phyloP scores from a whole-genome alignment of 1,140 invertebrate species.

The Mya arenaria region DNA sequence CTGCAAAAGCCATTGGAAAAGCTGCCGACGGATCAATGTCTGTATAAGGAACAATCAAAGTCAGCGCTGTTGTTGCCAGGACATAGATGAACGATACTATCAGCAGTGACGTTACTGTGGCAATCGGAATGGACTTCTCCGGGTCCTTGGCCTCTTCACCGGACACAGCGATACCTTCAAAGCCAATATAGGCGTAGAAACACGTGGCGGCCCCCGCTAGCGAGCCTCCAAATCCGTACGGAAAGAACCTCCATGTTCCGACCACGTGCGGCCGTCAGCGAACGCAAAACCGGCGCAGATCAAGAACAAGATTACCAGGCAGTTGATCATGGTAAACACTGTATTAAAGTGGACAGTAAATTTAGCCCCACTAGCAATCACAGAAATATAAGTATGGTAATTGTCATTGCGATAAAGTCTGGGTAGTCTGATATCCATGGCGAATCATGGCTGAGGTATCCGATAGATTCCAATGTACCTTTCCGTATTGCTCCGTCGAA shows the following conservation, averaged over 20 bases:
- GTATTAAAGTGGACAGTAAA: constrained; percentile 82
- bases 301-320: constrained; percentile 76
- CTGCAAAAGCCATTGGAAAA: constrained; percentile 94
- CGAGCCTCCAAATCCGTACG: constrained; percentile 85
- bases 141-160: constrained; percentile 97
- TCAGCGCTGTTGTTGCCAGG: constrained; percentile 91
- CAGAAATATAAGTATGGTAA: constrained; percentile 74
- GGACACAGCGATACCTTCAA: constrained; percentile 97
- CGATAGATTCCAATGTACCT: constrained; percentile 87
- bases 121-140: constrained; percentile 95
- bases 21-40: constrained; percentile 92
- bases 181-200: constrained; percentile 98
- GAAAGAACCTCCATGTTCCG: constrained; percentile 88
- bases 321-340: constrained; percentile 79
- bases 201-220: constrained; percentile 89
- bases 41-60: constrained; percentile 89
- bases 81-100: constrained; percentile 96
- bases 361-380: constrained; percentile 90
- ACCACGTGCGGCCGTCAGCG: constrained; percentile 91
- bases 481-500: constrained; percentile 90
- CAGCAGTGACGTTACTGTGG: constrained; percentile 92
- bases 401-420: constrained; percentile 76
- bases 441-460: constrained; percentile 85
- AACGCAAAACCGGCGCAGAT: constrained; percentile 83
- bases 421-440: constrained; percentile 86